Conservation (phyloP, 2,888 invertebrate species). For the Tachina lurida region DNA sequence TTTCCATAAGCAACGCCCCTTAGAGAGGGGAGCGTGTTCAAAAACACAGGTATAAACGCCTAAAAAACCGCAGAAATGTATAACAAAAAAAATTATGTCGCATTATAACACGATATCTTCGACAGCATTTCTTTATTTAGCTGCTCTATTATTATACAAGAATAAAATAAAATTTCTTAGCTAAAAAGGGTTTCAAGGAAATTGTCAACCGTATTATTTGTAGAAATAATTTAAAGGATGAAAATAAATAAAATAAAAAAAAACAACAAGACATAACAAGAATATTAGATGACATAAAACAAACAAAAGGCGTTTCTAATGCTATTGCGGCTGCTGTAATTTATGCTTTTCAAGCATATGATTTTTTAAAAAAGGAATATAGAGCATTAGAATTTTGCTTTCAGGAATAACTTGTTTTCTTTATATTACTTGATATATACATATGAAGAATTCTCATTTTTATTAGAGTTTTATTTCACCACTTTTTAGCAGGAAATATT, state of each 20-base stretch:
- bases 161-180: neutral
- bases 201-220: slow-evolving; percentile 63
- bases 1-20: slow-evolving; percentile 55
- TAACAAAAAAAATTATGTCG: slow-evolving; percentile 15
- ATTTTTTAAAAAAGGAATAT: neutral
- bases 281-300: slow-evolving; percentile 67
- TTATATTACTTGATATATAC: neutral
- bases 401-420: neutral
- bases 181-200: slow-evolving; percentile 62
- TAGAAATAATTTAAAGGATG: neutral
- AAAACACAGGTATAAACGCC: slow-evolving; percentile 60
- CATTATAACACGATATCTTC: slow-evolving; percentile 30
- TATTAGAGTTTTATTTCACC: neutral
- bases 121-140: neutral
- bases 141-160: slow-evolving; percentile 36
- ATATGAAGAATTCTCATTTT: neutral
- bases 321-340: slow-evolving; percentile 4
- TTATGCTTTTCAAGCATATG: slow-evolving; percentile 5
- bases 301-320: slow-evolving; percentile 66
- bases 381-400: neutral
- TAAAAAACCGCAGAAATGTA: slow-evolving; percentile 50
- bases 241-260: slow-evolving; percentile 6
- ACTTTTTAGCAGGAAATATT: too few species aligned
- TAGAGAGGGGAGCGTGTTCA: slow-evolving; percentile 1
- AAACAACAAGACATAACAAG: slow-evolving; percentile 55